Evolutionary conservation across 2,797 vertebrate species (phyloP), one percentile per base, ranked within the genome.

Genomic region (Spinus olivaceus): DNA sequence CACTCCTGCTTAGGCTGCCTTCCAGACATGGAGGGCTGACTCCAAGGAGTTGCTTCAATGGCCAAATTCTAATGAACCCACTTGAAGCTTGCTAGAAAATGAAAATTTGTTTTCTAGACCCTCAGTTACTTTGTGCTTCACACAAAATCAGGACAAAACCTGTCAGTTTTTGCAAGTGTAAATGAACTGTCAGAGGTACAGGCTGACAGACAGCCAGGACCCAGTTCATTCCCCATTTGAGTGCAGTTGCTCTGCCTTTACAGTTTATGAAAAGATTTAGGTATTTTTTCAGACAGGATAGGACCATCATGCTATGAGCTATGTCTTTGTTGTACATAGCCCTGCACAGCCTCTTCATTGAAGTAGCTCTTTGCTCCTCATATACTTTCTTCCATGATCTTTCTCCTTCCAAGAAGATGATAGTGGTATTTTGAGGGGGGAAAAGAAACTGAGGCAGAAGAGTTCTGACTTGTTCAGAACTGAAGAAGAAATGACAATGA

Each of bases 371-470:
- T 3, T 70, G 66, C 59, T 86, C 33, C 54, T 76, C 67, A 33
- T 39, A 37, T 69, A 74, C 54, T 46, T 77, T 77, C 65, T 77
- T 88, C 85, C 54, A 30, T 6, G 24, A 60, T 44, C 44, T 50
- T 79, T 28, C 50, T 59, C 17, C 30, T 72, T 92, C 42, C 0
- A 3, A 83, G 72, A 78, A 35, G 46, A 47, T 19, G 30, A 76
- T 14, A 39, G 14, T 0, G 2, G 53, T 79, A 19, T 80, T 82
- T 80, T 0, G 0, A 47, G 76, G 42, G 2, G 28, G 28, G 9
- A 49, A 46, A 80, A 82, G 56, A 85, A 85, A 46, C 11, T 8
- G 67, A 83, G 79, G 33, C 24, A 66, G 51, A 71, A 56, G 37
- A 60, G 24, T 82, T 76, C 53, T 49, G 77, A 78, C 20, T 78